These are phyloP conservation scores for Tokudaia muenninki DNA, from an alignment of 2,797 vertebrate genomes.

Conservation along the genomic window DNA sequence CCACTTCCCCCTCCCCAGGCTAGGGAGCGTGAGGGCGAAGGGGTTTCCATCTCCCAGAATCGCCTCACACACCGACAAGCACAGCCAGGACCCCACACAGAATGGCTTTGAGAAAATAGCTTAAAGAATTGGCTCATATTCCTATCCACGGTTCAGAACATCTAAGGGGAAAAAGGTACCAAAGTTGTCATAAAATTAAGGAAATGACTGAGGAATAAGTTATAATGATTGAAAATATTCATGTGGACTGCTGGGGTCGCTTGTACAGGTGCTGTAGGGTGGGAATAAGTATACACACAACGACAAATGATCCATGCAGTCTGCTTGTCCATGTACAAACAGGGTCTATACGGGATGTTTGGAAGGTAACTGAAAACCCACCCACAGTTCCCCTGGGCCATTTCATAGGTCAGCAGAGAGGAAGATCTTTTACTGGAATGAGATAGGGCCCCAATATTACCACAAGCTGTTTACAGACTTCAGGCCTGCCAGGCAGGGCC, in stretches of 20 bases:
- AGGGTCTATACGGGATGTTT: constrained; percentile 65
- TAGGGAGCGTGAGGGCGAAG: background rate
- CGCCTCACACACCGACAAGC: background rate
- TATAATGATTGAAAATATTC: constrained; percentile 52
- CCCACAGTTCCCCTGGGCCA: constrained; percentile 55
- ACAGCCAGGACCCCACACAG: constrained; percentile 14
- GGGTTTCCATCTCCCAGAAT: background rate
- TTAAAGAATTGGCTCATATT: background rate
- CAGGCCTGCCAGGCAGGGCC: background rate
- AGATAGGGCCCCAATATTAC: constrained; percentile 8
- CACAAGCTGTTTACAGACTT: background rate
- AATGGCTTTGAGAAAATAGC: background rate
- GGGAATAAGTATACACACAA: background rate
- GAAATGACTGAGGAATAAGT: constrained; percentile 55
- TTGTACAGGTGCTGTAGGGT: constrained; percentile 67
- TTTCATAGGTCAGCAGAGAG: constrained; percentile 58
- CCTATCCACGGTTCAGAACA: constrained; percentile 9
- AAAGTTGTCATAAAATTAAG: constrained; percentile 44
- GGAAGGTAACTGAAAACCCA: constrained; percentile 77
- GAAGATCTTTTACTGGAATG: background rate
- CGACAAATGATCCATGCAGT: constrained; percentile 72
- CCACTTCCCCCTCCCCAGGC: background rate
- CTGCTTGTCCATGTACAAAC: constrained; percentile 58
- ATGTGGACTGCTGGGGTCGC: constrained; percentile 45
- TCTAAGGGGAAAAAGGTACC: background rate